A percentile compares a stretch with the other conserved stretches of the same genome.
phyloP scores from a whole-genome alignment of 2,888 invertebrate genomes.

The Metacarcinus magister region DNA sequence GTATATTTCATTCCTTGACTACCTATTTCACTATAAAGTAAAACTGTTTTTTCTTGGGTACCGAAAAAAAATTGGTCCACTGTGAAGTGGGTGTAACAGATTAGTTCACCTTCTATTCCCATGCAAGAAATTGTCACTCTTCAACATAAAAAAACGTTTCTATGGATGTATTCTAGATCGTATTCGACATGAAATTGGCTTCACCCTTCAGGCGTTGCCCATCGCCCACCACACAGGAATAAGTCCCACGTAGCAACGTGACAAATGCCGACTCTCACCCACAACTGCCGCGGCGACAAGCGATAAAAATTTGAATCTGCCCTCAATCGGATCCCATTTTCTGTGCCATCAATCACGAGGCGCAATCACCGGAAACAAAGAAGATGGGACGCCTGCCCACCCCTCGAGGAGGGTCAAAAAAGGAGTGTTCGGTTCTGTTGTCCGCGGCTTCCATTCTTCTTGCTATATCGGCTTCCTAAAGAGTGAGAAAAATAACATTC shows the following conservation, averaged over 20 bases:
- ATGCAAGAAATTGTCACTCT: neutral
- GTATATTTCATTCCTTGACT: neutral
- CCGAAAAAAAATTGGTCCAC: neutral
- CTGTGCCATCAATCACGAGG: conserved; percentile 64
- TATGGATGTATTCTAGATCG: conserved; percentile 3
- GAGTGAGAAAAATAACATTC: neutral
- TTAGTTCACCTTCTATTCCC: neutral
- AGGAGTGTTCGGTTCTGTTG: neutral
- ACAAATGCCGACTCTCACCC: neutral
- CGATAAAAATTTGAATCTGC: conserved; percentile 63
- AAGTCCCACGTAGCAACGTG: neutral
- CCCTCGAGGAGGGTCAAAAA: neutral
- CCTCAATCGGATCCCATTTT: conserved; percentile 72
- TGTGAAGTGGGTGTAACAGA: neutral
- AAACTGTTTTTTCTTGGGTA: neutral
- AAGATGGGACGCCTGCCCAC: conserved; percentile 55
- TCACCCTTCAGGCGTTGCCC: neutral
- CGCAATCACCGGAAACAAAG: conserved; percentile 72
- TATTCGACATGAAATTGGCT: neutral
- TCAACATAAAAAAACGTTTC: neutral
- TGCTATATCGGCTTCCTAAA: conserved; percentile 11
- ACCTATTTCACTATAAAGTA: neutral
- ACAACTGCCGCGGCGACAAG: conserved; percentile 49
- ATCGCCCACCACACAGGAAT: neutral
- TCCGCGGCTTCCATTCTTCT: conserved; percentile 5